Conservation (phyloP, 1,140 invertebrate species). For the Caligus rogercresseyi region DNA sequence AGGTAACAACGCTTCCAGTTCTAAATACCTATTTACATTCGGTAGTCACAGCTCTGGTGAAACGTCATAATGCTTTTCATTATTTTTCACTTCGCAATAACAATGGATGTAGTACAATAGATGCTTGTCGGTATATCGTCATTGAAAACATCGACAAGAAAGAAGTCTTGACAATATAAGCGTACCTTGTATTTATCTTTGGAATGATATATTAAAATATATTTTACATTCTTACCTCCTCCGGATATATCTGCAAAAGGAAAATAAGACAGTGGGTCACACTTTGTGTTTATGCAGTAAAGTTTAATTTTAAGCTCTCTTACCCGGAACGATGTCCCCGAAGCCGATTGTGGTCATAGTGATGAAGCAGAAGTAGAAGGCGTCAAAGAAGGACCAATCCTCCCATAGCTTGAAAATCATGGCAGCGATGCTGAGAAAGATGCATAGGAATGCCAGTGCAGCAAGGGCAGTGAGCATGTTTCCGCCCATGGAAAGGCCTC, state of each 20-base stretch:
- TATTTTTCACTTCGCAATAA: too few species aligned
- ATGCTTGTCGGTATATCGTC: too few species aligned
- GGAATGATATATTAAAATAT: neutral
- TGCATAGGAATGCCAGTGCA: conserved; percentile 1
- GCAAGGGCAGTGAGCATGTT: conserved; percentile 7
- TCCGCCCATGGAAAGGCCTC: neutral
- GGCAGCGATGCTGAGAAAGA: conserved; percentile 11
- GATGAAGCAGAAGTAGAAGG: conserved; percentile 84
- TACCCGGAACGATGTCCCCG: conserved; percentile 73
- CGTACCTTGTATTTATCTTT: too few species aligned
- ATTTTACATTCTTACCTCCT: neutral
- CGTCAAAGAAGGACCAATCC: conserved; percentile 76
- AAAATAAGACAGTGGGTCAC: neutral
- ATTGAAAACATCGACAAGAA: too few species aligned
- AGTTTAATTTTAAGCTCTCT: conserved; percentile 26
- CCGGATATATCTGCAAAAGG: neutral
- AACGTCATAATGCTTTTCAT: too few species aligned
- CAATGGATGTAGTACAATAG: too few species aligned
- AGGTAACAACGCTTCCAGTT: too few species aligned
- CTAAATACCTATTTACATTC: too few species aligned
- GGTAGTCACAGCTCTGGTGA: too few species aligned
- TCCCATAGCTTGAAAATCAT: conserved; percentile 30
- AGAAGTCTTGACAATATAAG: too few species aligned
- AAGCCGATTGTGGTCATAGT: conserved; percentile 89
- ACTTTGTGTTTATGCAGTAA: neutral